Base-by-base conservation (phyloP, 1,140 invertebrate genomes). In the Drosophila sturtevanti region DNA sequence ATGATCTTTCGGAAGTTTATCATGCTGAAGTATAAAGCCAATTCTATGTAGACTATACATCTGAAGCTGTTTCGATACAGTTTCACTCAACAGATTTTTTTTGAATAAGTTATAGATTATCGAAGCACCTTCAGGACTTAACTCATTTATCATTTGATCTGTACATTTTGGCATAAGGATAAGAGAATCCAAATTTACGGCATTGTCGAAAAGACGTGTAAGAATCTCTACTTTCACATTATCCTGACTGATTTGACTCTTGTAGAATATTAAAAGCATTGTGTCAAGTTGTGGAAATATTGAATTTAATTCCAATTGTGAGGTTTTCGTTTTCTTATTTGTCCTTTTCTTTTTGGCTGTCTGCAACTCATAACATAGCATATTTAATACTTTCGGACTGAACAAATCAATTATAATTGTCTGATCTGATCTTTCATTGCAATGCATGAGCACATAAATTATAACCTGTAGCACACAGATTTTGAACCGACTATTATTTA, bases 1-100 rank as follows among this genome's bases (percentile, higher is more conserved):
- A 1, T 54, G 61, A 0, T 68, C 64, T 21, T 85, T 44, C 0
- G 34, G 5, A 0, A 77, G 38, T 10, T 69, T 12, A 1, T 63
- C 11, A 7, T 72, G 21, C 16, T 71, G 54, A 24, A 79, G n/a
- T 0, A 82, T 60, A 0, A 41, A 21, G 4, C 87, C 68, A 75
- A 86, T 72, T 22, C 87, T 68, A 11, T 64, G 72, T 0, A 86
- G 59, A 14, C 58, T n/a, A 60, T 60, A n/a, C 59, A 86, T 6
- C 7, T 38, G n/a, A 16, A 4, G 7, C 18, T 31, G 22, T 18
- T 58, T 16, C 22, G 59, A 61, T 18, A 24, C 12, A 16, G 3
- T 21, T 18, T 38, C 10, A 4, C 38, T 34, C 6, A 12, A 4
- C 11, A 75, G 31, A 1, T 61, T 18, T 1, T 22, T 22, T 0